A percentile compares a stretch with the other conserved stretches of the same genome.
Evolutionary conservation across 2,888 invertebrate species (phyloP).

Genomic region (Prenolepis imparis): DNA sequence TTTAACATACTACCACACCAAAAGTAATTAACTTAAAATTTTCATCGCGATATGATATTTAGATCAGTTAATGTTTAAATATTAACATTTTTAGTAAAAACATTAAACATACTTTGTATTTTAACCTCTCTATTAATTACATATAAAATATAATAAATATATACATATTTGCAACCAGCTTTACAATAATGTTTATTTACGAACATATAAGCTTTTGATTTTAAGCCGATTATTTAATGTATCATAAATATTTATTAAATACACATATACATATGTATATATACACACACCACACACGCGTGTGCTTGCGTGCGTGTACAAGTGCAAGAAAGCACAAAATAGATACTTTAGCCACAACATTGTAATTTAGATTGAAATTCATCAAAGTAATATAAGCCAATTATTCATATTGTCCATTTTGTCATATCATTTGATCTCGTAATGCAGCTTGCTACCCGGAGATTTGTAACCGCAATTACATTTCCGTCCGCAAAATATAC

Average conservation of each 20-base stretch:
- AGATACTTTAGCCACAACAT: not conserved
- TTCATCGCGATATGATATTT: not conserved
- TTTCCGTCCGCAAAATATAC: slow-evolving; percentile 69
- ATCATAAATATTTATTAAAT: slow-evolving; percentile 16
- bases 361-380: not conserved
- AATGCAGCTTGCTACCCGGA: slow-evolving; percentile 56
- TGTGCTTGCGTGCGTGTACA: not conserved
- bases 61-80: not conserved
- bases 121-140: not conserved
- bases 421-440: slow-evolving; percentile 37
- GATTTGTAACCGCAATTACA: slow-evolving; percentile 71
- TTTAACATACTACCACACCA: too few relatives aligned
- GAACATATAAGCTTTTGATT: not conserved
- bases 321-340: not conserved
- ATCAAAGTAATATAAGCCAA: slow-evolving; percentile 18
- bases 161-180: not conserved
- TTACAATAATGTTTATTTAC: not conserved
- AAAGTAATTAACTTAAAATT: slow-evolving; percentile 5
- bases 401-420: slow-evolving; percentile 40
- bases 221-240: not conserved
- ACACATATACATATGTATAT: too few relatives aligned
- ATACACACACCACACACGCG: too few relatives aligned
- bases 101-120: not conserved
- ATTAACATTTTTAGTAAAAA: not conserved
- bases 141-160: not conserved